phyloP scores from a whole-genome alignment of 2,113 vertebrate species.

The Boleophthalmus pectinirostris region DNA sequence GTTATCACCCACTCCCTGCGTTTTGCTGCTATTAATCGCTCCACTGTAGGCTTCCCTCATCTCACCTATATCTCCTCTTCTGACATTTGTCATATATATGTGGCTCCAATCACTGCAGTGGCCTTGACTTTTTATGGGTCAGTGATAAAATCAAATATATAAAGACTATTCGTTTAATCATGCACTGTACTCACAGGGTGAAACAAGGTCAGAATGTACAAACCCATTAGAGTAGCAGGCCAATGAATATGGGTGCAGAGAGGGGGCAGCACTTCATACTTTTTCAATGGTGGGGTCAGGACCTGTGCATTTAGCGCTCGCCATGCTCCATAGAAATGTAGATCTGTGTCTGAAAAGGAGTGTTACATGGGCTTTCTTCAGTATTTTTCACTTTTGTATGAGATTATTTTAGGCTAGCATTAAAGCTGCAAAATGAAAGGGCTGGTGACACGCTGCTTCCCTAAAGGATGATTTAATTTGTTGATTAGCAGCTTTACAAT shows the following conservation, averaged over 20 bases:
- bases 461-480: slow-evolving; percentile 22
- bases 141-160: background rate
- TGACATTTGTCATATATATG: slow-evolving; percentile 6
- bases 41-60: background rate
- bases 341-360: slow-evolving; percentile 12
- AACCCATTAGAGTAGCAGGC: slow-evolving; percentile 32
- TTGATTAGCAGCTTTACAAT: slow-evolving; percentile 33
- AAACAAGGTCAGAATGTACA: slow-evolving; percentile 18
- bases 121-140: slow-evolving; percentile 9
- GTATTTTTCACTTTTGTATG: background rate
- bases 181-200: slow-evolving; percentile 6
- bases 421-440: background rate
- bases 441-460: slow-evolving; percentile 5
- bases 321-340: slow-evolving; percentile 16
- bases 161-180: slow-evolving; percentile 7
- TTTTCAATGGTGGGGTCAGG: slow-evolving; percentile 3
- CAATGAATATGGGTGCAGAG: slow-evolving; percentile 16
- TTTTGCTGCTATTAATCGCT: slow-evolving; percentile 3
- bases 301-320: slow-evolving; percentile 30
- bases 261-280: slow-evolving; percentile 17
- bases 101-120: background rate
- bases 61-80: background rate
- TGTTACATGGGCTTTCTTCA: background rate
- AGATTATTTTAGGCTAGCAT: background rate
- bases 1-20: background rate